Evolutionary conservation across 2,888 invertebrate species (phyloP).

Genomic region (Apeira syringaria): DNA sequence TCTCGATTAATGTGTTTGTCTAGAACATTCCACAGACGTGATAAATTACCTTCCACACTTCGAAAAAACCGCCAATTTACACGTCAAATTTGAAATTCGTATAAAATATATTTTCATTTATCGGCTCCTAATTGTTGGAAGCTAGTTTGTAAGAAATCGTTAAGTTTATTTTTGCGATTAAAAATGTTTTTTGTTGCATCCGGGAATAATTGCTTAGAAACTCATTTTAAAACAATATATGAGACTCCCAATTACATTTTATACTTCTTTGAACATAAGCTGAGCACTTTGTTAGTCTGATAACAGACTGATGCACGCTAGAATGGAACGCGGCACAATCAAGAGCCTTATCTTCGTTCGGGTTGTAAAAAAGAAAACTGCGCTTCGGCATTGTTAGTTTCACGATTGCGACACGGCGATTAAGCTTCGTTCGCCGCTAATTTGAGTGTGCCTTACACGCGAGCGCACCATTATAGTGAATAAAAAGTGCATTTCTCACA

Average conservation of each 20-base stretch:
- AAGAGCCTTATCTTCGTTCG: slow-evolving; percentile 52
- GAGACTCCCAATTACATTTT: slow-evolving; percentile 3
- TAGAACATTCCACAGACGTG: slow-evolving; percentile 43
- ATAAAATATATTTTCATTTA: slow-evolving; percentile 22
- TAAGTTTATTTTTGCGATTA: slow-evolving; percentile 22
- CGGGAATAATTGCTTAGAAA: slow-evolving; percentile 2
- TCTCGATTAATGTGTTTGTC: slow-evolving; percentile 65
- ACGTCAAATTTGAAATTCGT: slow-evolving; percentile 26
- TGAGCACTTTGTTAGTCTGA: slow-evolving; percentile 37
- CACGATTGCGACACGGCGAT: slow-evolving; percentile 63
- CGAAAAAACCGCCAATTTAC: slow-evolving; percentile 48
- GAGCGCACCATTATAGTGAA: slow-evolving; percentile 56
- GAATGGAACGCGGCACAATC: slow-evolving; percentile 51
- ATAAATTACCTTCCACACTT: slow-evolving; percentile 37
- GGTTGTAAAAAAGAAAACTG: slow-evolving; percentile 46
- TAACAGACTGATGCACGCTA: slow-evolving; percentile 56
- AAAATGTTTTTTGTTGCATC: slow-evolving; percentile 24
- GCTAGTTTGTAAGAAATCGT: slow-evolving; percentile 18
- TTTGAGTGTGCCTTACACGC: slow-evolving; percentile 61
- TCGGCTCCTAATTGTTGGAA: slow-evolving; percentile 16
- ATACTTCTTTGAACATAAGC: slow-evolving; percentile 16
- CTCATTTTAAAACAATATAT: not conserved
- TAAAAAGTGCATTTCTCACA: slow-evolving; percentile 46
- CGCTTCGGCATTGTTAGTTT: slow-evolving; percentile 59
- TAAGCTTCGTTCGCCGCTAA: slow-evolving; percentile 59